Percentiles rank a stretch among this genome's conserved stretches.
Conservation (phyloP, 2,113 vertebrate genomes). For the Cyanoliseus patagonus region DNA sequence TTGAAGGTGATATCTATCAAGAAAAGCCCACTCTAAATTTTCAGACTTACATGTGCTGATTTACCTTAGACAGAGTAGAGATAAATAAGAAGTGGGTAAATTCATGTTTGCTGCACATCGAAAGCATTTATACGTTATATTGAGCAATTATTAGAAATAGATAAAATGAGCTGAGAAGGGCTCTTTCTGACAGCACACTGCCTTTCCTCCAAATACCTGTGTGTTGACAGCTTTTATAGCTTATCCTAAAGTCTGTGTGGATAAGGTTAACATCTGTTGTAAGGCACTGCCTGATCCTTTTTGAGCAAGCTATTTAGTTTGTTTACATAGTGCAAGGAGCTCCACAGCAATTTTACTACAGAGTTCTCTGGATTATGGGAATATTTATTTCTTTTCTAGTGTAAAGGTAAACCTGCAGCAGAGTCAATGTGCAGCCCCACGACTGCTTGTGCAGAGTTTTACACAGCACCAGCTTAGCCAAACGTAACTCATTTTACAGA, state of each 20-base stretch:
- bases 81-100: background rate
- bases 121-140: background rate
- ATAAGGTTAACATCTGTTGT: background rate
- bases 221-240: background rate
- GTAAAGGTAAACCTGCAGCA: background rate
- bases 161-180: background rate
- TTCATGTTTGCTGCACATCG: background rate
- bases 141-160: background rate
- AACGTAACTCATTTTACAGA: background rate
- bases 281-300: background rate
- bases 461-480: background rate
- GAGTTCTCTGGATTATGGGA: background rate
- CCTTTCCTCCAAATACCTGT: background rate
- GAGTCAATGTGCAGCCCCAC: background rate
- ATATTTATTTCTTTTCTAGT: too few relatives aligned
- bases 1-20: background rate
- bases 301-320: background rate
- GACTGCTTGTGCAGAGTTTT: background rate
- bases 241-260: background rate
- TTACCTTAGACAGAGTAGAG: background rate
- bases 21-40: background rate
- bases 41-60: background rate
- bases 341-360: background rate
- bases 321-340: background rate
- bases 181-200: background rate